Conservation (phyloP, 2,888 invertebrate genomes). For the Clepsis dumicolana region DNA sequence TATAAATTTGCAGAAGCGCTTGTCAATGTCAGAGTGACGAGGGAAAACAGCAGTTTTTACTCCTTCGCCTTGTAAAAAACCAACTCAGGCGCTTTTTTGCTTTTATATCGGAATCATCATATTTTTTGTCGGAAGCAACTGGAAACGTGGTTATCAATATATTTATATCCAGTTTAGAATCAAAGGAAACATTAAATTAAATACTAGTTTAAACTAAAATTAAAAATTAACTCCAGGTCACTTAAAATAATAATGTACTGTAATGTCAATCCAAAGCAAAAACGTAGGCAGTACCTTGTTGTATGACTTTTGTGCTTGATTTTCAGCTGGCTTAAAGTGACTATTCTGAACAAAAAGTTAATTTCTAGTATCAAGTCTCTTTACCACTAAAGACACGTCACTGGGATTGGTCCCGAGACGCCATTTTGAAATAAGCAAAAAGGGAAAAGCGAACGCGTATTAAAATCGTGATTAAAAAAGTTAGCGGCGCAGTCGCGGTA, state of each 20-base stretch:
- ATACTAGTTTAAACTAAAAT: too few relatives aligned
- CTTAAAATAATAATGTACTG: too few relatives aligned
- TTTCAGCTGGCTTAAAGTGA: too few relatives aligned
- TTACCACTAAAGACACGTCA: too few relatives aligned
- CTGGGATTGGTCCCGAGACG: background rate
- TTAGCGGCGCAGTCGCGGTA: constrained; percentile 5
- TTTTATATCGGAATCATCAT: constrained; percentile 1
- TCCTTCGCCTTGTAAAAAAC: constrained; percentile 2
- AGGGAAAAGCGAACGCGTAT: background rate
- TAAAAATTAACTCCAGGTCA: too few relatives aligned
- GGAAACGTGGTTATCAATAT: background rate
- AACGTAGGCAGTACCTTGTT: too few relatives aligned
- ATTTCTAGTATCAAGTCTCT: too few relatives aligned
- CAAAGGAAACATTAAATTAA: background rate
- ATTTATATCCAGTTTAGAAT: background rate
- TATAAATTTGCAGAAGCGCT: constrained; percentile 10
- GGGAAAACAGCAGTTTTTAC: constrained; percentile 10
- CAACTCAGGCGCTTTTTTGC: background rate
- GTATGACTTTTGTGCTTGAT: too few relatives aligned
- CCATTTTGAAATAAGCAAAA: constrained; percentile 6
- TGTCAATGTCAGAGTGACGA: constrained; percentile 15
- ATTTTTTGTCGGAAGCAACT: background rate
- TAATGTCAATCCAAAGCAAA: too few relatives aligned
- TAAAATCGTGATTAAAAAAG: constrained; percentile 34
- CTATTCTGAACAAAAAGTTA: too few relatives aligned